Evolutionary conservation across 2,888 invertebrate genomes (phyloP).

Genomic region (Noctuana brunneofusca): DNA sequence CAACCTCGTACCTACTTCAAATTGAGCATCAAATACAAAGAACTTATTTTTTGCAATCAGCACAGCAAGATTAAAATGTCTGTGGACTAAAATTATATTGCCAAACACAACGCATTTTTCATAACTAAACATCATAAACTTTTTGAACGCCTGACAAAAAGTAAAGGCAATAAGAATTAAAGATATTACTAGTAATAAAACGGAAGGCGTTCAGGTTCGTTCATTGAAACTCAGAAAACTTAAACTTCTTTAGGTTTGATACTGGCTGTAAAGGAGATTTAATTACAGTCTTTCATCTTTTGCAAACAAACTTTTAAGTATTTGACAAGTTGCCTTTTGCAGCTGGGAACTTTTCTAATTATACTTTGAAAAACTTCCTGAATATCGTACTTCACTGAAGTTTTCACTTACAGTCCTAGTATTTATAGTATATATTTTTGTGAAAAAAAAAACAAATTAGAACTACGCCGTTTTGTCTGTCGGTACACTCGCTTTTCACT

Average conservation of each 20-base stretch:
- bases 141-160: slow-evolving; percentile 11
- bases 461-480: background rate
- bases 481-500: slow-evolving; percentile 8
- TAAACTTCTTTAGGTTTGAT: slow-evolving; percentile 18
- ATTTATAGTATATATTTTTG: background rate
- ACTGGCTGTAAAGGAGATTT: slow-evolving; percentile 23
- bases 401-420: slow-evolving; percentile 14
- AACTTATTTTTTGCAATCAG: background rate
- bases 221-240: slow-evolving; percentile 13
- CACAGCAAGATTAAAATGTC: no score
- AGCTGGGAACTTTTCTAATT: slow-evolving; percentile 30
- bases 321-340: slow-evolving; percentile 31
- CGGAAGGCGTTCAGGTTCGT: slow-evolving; percentile 23
- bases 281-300: slow-evolving; percentile 32
- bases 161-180: background rate
- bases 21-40: background rate
- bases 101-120: no score
- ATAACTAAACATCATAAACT: no score
- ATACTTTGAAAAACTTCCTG: slow-evolving; percentile 23
- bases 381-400: slow-evolving; percentile 20
- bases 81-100: no score
- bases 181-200: slow-evolving; percentile 23
- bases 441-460: background rate
- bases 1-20: slow-evolving; percentile 4
- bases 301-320: slow-evolving; percentile 22